Evolutionary conservation across 1,140 invertebrate genomes (phyloP).

Genomic region (Drosophila ambigua): DNA sequence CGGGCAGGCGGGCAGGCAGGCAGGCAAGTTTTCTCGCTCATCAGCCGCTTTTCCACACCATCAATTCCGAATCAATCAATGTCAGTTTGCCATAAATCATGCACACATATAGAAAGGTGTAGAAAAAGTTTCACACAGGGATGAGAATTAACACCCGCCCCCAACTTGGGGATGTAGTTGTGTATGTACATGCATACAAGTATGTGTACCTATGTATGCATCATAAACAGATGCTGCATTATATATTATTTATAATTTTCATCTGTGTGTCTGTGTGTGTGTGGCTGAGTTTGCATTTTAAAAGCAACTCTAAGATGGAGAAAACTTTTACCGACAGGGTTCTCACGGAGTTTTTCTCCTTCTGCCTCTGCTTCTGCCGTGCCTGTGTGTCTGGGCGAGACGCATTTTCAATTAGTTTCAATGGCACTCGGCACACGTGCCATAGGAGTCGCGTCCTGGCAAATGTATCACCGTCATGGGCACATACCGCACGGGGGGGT

Average conservation of each 20-base stretch:
- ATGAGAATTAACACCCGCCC: no score
- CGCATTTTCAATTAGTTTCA: constrained; percentile 72
- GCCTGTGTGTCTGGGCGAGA: constrained; percentile 24
- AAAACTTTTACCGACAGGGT: constrained; percentile 63
- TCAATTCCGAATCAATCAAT: constrained; percentile 70
- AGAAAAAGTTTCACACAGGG: constrained; percentile 21
- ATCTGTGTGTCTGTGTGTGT: constrained; percentile 18
- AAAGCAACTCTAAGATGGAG: constrained; percentile 37
- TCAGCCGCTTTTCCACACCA: constrained; percentile 61
- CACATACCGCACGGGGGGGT: background rate
- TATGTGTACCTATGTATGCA: constrained; percentile 18
- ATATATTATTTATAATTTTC: constrained; percentile 65
- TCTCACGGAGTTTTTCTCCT: constrained; percentile 39
- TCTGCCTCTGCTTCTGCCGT: background rate
- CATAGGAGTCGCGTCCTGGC: constrained; percentile 28
- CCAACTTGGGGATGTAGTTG: constrained; percentile 12
- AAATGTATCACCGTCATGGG: constrained; percentile 62
- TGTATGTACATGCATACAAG: constrained; percentile 11
- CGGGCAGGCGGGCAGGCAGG: no score
- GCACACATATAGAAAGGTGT: constrained; percentile 63
- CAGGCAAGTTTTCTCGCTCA: background rate
- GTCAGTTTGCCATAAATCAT: constrained; percentile 66
- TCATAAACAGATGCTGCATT: constrained; percentile 57
- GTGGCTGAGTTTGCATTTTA: no score
- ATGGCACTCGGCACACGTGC: constrained; percentile 62